Conservation (phyloP, 2,113 vertebrate genomes). For the Semnornis frantzii region DNA sequence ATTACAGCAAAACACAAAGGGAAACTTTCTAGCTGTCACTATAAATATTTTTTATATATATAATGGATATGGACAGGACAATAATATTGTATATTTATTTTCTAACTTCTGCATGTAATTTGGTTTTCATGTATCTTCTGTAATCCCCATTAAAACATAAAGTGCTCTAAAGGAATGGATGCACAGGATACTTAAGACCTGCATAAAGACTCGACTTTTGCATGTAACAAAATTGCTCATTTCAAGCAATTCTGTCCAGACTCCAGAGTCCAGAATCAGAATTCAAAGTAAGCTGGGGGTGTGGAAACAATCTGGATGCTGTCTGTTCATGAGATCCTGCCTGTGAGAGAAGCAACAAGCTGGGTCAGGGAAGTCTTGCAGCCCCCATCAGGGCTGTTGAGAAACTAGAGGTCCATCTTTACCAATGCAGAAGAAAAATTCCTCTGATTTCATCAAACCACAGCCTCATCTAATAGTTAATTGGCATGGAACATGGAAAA, state of each 20-base stretch:
- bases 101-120: neutral
- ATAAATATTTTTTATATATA: neutral
- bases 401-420: neutral
- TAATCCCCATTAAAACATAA: neutral
- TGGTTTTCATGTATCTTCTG: neutral
- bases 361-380: neutral
- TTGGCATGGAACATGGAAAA: neutral
- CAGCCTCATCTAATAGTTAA: neutral
- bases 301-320: neutral
- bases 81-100: neutral
- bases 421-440: neutral
- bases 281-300: neutral
- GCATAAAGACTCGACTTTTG: neutral
- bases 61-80: neutral
- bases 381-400: neutral
- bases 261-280: neutral
- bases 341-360: neutral
- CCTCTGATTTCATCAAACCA: neutral
- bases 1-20: neutral
- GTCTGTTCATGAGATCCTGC: neutral
- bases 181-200: neutral
- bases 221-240: neutral
- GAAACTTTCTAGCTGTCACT: neutral
- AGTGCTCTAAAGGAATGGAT: neutral
- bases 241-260: neutral